These are phyloP conservation scores for Apamea sordens DNA, from an alignment of 2,888 invertebrate genomes.

Conservation along the genomic window DNA sequence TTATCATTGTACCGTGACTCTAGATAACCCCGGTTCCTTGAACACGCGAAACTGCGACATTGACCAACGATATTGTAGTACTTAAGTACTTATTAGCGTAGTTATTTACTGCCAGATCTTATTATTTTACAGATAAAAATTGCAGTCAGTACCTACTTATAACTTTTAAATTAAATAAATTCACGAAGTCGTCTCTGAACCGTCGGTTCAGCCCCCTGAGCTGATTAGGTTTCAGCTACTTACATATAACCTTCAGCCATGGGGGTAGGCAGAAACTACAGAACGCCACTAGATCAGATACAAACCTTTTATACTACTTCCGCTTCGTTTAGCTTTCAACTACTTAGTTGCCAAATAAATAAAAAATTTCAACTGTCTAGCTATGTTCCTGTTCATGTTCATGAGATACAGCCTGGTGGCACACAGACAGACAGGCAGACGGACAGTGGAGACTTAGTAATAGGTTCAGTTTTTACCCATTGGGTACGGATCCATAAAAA, in stretches of 20 bases:
- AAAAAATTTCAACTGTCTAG: too few species aligned
- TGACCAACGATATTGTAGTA: constrained; percentile 6
- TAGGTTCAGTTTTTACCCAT: too few species aligned
- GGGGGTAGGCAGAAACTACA: background rate
- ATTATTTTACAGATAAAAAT: background rate
- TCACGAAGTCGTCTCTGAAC: background rate
- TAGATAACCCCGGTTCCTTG: constrained; percentile 53
- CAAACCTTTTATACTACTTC: background rate
- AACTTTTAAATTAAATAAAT: background rate
- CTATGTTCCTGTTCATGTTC: too few species aligned
- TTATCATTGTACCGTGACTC: constrained; percentile 54
- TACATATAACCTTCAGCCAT: background rate
- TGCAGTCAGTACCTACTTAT: background rate
- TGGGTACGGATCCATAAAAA: background rate
- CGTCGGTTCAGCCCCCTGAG: background rate
- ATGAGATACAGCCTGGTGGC: too few species aligned
- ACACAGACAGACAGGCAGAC: too few species aligned
- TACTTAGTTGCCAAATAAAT: too few species aligned
- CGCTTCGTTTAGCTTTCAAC: background rate
- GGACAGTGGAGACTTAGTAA: too few species aligned
- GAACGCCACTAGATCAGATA: background rate
- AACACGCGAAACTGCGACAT: constrained; percentile 34
- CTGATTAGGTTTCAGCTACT: background rate
- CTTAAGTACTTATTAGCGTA: too few species aligned
- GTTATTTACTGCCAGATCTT: background rate